phyloP scores from a whole-genome alignment of 2,113 vertebrate genomes.

The Bubo blakistoni region DNA sequence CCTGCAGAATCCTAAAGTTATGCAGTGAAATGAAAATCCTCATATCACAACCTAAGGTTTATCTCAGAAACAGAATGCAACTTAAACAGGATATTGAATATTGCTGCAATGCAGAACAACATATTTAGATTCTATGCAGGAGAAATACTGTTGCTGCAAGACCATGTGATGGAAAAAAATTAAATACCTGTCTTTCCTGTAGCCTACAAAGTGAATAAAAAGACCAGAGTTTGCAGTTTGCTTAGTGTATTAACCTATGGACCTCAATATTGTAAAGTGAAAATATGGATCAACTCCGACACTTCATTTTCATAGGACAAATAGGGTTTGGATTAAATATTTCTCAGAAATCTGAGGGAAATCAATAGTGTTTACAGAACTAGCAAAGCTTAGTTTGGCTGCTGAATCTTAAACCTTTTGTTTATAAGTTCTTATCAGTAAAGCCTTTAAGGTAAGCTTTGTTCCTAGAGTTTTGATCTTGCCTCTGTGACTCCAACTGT shows the following conservation, averaged over 20 bases:
- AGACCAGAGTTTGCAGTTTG: neutral
- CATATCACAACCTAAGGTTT: neutral
- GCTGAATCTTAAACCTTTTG: slow-evolving; percentile 38
- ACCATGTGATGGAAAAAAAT: neutral
- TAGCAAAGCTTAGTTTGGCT: slow-evolving; percentile 35
- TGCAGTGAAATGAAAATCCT: neutral
- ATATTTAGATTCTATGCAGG: slow-evolving; percentile 1
- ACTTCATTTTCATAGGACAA: slow-evolving; percentile 60
- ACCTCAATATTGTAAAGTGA: slow-evolving; percentile 37
- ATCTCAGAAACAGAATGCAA: neutral
- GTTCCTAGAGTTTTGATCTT: slow-evolving; percentile 30
- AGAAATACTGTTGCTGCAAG: slow-evolving; percentile 7
- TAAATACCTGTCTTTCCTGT: neutral
- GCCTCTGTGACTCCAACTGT: slow-evolving; percentile 3
- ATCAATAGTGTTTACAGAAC: slow-evolving; percentile 61
- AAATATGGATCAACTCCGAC: slow-evolving; percentile 27
- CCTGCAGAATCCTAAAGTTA: neutral
- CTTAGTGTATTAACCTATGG: slow-evolving; percentile 38
- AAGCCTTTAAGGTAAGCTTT: slow-evolving; percentile 41
- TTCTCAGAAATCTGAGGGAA: slow-evolving; percentile 53
- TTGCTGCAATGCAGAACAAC: slow-evolving; percentile 13
- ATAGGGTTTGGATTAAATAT: slow-evolving; percentile 55
- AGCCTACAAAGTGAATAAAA: neutral
- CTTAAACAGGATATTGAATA: neutral
- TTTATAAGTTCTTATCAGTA: slow-evolving; percentile 47